Evolutionary conservation across 2,113 vertebrate genomes (phyloP).

Genomic region (Zonotrichia leucophrys): DNA sequence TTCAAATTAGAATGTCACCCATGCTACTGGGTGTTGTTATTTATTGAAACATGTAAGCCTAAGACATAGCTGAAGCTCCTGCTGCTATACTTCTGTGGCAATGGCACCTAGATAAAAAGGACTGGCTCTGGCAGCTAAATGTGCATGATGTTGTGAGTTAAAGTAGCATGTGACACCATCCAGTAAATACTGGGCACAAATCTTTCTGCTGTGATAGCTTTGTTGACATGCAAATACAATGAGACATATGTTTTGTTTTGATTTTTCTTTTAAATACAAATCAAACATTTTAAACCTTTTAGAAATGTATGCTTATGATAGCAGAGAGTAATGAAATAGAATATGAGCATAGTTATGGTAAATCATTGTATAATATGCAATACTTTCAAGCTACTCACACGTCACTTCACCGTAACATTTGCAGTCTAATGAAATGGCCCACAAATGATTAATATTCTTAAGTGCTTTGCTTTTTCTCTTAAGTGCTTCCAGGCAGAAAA

Average conservation of each 20-base stretch:
- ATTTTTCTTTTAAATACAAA: slow-evolving; percentile 54
- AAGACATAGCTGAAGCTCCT: slow-evolving; percentile 1
- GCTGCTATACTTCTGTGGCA: slow-evolving; percentile 18
- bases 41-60: background rate
- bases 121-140: slow-evolving; percentile 46
- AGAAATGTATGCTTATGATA: slow-evolving; percentile 36
- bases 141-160: slow-evolving; percentile 19
- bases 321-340: slow-evolving; percentile 41
- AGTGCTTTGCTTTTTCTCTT: slow-evolving; percentile 59
- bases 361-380: slow-evolving; percentile 34
- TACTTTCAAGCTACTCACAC: slow-evolving; percentile 44
- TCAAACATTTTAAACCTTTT: slow-evolving; percentile 43
- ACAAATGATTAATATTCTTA: slow-evolving; percentile 69
- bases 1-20: background rate
- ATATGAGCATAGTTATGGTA: slow-evolving; percentile 43
- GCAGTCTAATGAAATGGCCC: slow-evolving; percentile 53
- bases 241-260: slow-evolving; percentile 45
- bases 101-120: slow-evolving; percentile 33
- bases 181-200: slow-evolving; percentile 51
- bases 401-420: slow-evolving; percentile 37
- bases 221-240: slow-evolving; percentile 45
- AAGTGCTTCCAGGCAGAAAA: slow-evolving; percentile 55
- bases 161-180: slow-evolving; percentile 32
- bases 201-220: slow-evolving; percentile 29
- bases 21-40: background rate